phyloP scores from a whole-genome alignment of 2,797 vertebrate species.

The Sebastiscus albofasciatus region DNA sequence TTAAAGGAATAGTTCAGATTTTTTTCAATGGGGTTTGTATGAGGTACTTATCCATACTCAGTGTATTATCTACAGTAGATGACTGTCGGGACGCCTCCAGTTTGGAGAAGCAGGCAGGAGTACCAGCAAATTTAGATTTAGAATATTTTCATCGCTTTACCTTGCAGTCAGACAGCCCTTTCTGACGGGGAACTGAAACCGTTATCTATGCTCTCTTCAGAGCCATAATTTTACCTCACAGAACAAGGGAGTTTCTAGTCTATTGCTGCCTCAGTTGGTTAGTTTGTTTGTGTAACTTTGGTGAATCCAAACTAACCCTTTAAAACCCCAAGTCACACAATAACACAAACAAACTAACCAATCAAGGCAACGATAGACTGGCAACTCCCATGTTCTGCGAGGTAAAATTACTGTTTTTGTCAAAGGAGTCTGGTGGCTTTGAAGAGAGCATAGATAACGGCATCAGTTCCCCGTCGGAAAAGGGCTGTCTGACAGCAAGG shows the following conservation, averaged over 20 bases:
- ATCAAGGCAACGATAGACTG: no score
- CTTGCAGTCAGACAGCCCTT: background rate
- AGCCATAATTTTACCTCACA: background rate
- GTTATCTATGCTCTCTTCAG: background rate
- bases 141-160: background rate
- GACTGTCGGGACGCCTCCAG: accelerated
- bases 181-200: background rate
- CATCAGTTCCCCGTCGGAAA: no score
- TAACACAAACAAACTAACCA: no score
- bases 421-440: no score
- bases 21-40: background rate
- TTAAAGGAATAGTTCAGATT: background rate
- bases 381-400: no score
- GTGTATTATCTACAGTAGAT: background rate
- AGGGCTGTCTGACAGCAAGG: no score
- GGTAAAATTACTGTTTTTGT: no score
- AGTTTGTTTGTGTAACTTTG: background rate
- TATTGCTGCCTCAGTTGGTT: background rate
- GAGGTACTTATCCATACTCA: background rate
- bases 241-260: background rate
- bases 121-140: background rate
- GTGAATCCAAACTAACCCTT: background rate
- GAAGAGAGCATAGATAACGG: no score
- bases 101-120: background rate
- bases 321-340: no score